These are phyloP conservation scores for Odontothrips loti DNA, from an alignment of 2,888 invertebrate species.

Conservation along the genomic window DNA sequence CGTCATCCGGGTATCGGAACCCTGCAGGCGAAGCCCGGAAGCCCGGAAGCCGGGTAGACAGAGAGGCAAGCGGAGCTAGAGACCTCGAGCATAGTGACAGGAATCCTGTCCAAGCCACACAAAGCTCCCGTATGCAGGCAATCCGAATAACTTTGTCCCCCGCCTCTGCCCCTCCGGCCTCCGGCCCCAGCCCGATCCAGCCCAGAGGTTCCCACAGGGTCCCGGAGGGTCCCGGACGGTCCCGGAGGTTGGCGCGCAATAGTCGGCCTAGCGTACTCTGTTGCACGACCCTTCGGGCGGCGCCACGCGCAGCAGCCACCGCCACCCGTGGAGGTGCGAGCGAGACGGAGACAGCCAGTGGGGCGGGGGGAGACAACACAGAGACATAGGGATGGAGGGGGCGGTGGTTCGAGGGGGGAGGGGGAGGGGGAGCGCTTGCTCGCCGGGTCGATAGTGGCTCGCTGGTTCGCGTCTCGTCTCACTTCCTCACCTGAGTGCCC, in stretches of 20 bases:
- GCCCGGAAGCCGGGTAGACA: too few species aligned
- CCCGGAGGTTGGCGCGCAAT: not conserved
- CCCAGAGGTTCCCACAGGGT: not conserved
- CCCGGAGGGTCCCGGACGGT: not conserved
- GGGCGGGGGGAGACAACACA: not conserved
- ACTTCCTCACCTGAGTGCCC: slow-evolving; percentile 8
- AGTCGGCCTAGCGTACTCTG: not conserved
- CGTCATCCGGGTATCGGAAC: too few species aligned
- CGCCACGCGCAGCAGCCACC: slow-evolving; percentile 2
- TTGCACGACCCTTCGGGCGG: not conserved
- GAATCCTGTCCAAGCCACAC: too few species aligned
- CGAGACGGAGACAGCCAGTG: not conserved
- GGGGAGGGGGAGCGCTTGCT: not conserved
- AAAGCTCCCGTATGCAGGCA: too few species aligned
- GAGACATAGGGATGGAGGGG: not conserved
- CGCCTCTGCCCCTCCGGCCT: too few species aligned
- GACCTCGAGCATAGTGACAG: not conserved
- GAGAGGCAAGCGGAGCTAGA: not conserved
- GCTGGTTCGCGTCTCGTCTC: slow-evolving; percentile 21
- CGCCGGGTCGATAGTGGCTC: slow-evolving; percentile 18
- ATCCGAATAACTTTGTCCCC: too few species aligned
- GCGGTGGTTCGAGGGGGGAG: not conserved
- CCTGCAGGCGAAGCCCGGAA: too few species aligned
- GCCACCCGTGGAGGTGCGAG: not conserved
- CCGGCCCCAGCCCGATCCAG: not conserved